A percentile compares a stretch with the other conserved stretches of the same genome.
phyloP scores from a whole-genome alignment of 2,797 vertebrate genomes.

The Momotus momota region DNA sequence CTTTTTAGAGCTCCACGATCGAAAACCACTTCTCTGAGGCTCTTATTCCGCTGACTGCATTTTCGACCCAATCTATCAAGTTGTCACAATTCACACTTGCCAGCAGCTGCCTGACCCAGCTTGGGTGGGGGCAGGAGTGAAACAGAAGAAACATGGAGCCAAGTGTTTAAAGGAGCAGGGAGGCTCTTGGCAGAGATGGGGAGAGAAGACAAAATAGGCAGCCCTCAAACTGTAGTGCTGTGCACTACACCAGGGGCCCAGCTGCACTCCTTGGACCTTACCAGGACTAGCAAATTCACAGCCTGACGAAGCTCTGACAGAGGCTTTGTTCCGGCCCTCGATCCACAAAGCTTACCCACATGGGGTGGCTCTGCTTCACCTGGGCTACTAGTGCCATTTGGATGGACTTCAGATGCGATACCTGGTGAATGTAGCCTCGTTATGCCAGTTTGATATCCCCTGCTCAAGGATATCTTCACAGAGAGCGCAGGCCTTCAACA shows the following conservation, averaged over 20 bases:
- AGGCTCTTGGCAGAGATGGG: not conserved
- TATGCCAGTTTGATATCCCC: not conserved
- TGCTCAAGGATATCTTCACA: rapidly evolving
- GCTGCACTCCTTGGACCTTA: not conserved
- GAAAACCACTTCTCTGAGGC: slow-evolving; percentile 21
- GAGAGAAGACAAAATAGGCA: not conserved
- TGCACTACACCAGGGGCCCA: not conserved
- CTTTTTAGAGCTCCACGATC: not conserved
- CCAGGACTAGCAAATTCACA: not conserved
- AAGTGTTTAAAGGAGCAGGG: not conserved
- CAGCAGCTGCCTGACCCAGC: slow-evolving; percentile 25
- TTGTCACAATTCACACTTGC: slow-evolving; percentile 18
- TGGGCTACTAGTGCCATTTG: not conserved
- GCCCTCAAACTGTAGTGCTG: not conserved
- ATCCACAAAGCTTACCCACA: not conserved
- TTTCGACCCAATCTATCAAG: slow-evolving; percentile 21
- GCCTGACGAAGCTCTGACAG: not conserved
- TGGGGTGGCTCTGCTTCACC: not conserved
- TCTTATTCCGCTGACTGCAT: not conserved
- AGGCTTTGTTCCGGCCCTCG: not conserved
- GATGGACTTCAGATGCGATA: not conserved
- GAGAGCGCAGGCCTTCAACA: not conserved
- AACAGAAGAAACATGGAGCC: not conserved
- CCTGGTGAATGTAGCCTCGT: not conserved
- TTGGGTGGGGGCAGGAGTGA: slow-evolving; percentile 29